phyloP scores from a whole-genome alignment of 2,888 invertebrate genomes.

The Argyra leucocephala region DNA sequence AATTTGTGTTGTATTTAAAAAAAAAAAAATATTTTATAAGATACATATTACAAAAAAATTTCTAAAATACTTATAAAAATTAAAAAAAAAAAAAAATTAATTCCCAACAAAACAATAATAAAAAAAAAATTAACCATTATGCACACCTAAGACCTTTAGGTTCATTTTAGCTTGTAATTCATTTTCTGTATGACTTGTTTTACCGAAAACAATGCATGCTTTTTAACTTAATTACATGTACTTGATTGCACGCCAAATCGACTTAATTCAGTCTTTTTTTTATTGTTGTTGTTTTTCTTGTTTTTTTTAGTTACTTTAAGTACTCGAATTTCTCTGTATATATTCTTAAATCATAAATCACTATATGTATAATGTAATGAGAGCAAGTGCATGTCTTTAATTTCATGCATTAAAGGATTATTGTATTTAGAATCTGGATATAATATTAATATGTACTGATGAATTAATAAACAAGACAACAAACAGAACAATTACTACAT shows the following conservation, averaged over 20 bases:
- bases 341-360: constrained; percentile 1
- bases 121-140: too few relatives aligned
- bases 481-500: too few relatives aligned
- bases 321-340: background rate
- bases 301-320: too few relatives aligned
- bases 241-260: constrained; percentile 9
- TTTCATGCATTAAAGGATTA: background rate
- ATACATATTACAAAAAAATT: too few relatives aligned
- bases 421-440: background rate
- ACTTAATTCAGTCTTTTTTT: constrained; percentile 9
- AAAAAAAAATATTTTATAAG: too few relatives aligned
- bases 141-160: background rate
- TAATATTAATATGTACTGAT: background rate
- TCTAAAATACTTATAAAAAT: too few relatives aligned
- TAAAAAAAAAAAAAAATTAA: too few relatives aligned
- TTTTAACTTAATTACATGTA: constrained; percentile 10
- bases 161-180: background rate
- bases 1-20: too few relatives aligned
- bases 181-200: constrained; percentile 1
- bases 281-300: background rate
- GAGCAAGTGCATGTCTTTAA: constrained; percentile 3
- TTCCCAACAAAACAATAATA: too few relatives aligned
- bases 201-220: constrained; percentile 4
- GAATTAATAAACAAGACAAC: background rate
- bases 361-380: background rate